phyloP scores from a whole-genome alignment of 2,797 vertebrate species.

The Psittacula echo region DNA sequence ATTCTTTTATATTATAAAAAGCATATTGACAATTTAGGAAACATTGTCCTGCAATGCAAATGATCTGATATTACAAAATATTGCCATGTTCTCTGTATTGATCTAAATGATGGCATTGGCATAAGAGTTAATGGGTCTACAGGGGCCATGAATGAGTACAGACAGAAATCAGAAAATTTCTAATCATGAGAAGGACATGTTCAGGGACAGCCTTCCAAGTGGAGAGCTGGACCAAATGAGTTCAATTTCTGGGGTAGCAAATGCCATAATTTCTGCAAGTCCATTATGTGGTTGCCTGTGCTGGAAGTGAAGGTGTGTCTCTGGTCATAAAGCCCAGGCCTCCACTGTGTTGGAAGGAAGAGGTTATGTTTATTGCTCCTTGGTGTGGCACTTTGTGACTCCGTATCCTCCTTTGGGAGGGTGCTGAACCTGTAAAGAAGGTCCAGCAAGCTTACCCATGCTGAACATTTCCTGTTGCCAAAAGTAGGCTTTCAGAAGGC shows the following conservation, averaged over 20 bases:
- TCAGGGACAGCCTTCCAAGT: background rate
- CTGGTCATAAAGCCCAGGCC: background rate
- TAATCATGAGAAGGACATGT: background rate
- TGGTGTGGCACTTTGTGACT: background rate
- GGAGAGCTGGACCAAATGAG: background rate
- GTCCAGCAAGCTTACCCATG: background rate
- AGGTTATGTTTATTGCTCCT: background rate
- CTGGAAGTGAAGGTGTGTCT: fast-evolving
- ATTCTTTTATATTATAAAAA: constrained; percentile 40
- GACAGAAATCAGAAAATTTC: constrained; percentile 41
- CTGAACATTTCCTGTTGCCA: background rate
- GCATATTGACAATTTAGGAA: constrained; percentile 58
- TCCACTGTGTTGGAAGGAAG: background rate
- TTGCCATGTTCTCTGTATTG: constrained; percentile 22
- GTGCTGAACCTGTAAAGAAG: background rate
- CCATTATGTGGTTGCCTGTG: background rate
- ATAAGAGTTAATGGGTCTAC: constrained; percentile 34
- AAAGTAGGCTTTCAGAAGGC: background rate
- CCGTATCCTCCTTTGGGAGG: background rate
- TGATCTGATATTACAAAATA: constrained; percentile 29
- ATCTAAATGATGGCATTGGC: constrained; percentile 31
- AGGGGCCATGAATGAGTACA: constrained; percentile 24
- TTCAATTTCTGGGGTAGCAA: background rate
- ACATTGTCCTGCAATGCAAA: constrained; percentile 29
- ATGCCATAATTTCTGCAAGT: background rate